Conservation (phyloP, 2,113 vertebrate genomes). For the Eupsittula cactorum region DNA sequence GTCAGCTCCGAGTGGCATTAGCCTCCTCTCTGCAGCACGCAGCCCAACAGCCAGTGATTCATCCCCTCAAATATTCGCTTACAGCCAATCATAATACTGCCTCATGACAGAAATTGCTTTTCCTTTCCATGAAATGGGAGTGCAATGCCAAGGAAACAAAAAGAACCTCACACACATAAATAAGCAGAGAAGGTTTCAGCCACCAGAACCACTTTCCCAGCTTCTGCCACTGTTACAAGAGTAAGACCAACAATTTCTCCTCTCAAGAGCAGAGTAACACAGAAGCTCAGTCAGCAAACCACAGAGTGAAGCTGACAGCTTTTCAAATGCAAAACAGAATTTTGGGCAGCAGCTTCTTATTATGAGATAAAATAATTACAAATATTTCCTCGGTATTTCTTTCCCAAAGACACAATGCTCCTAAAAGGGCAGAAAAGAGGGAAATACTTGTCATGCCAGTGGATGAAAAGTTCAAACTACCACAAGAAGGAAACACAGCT, state of each 20-base stretch:
- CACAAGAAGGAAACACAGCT: background rate
- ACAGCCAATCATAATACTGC: constrained; percentile 48
- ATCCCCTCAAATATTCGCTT: constrained; percentile 58
- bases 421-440: too few relatives aligned
- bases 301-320: background rate
- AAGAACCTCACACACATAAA: background rate
- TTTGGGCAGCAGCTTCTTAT: background rate
- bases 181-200: background rate
- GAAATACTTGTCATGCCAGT: too few relatives aligned
- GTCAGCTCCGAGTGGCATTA: background rate
- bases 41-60: constrained; percentile 63
- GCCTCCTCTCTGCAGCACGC: constrained; percentile 5
- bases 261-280: background rate
- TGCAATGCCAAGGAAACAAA: constrained; percentile 30
- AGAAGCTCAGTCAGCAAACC: background rate
- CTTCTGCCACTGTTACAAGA: background rate
- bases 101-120: constrained; percentile 44
- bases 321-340: background rate
- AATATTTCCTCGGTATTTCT: constrained; percentile 30
- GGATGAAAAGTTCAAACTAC: background rate
- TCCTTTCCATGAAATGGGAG: constrained; percentile 24
- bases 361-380: constrained; percentile 7
- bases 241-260: background rate
- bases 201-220: background rate
- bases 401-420: background rate